These are phyloP conservation scores for Mus spicilegus DNA, from an alignment of 2,113 vertebrate species.

Conservation along the genomic window DNA sequence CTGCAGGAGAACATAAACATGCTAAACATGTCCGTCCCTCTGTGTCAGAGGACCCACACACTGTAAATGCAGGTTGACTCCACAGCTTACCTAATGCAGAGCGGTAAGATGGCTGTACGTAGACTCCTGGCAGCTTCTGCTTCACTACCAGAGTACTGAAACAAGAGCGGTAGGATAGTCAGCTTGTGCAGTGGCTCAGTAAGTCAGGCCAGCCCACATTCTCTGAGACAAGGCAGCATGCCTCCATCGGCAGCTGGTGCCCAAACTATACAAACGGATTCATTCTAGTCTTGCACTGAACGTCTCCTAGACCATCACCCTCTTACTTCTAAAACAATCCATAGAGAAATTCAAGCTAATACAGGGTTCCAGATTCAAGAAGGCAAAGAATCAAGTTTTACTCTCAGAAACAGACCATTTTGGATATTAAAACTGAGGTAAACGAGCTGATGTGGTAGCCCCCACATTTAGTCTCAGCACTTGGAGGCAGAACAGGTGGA, in stretches of 20 bases:
- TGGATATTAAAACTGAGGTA: not conserved
- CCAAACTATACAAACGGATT: fast-evolving
- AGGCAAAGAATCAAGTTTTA: not conserved
- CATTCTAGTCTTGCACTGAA: not conserved
- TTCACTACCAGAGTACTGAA: conserved; percentile 97
- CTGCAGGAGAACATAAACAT: conserved; percentile 84
- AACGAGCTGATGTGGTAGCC: not conserved
- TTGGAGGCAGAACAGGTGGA: not conserved
- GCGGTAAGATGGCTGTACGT: conserved; percentile 97
- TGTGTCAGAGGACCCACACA: not conserved
- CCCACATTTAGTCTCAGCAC: not conserved
- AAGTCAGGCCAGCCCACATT: not conserved
- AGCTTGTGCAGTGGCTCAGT: not conserved
- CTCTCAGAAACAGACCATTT: not conserved
- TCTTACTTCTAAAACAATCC: not conserved
- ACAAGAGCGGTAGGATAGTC: conserved; percentile 57
- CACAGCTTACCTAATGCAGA: conserved; percentile 95
- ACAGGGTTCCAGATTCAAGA: not conserved
- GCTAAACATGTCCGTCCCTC: not conserved
- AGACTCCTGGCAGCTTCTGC: conserved; percentile 98
- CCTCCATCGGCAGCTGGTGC: not conserved
- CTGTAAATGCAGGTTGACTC: not conserved
- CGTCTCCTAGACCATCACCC: not conserved
- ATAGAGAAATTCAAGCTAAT: not conserved
- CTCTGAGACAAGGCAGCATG: not conserved